These are phyloP conservation scores for Scaptomyza pallida DNA, from an alignment of 1,140 invertebrate species.

Conservation along the genomic window DNA sequence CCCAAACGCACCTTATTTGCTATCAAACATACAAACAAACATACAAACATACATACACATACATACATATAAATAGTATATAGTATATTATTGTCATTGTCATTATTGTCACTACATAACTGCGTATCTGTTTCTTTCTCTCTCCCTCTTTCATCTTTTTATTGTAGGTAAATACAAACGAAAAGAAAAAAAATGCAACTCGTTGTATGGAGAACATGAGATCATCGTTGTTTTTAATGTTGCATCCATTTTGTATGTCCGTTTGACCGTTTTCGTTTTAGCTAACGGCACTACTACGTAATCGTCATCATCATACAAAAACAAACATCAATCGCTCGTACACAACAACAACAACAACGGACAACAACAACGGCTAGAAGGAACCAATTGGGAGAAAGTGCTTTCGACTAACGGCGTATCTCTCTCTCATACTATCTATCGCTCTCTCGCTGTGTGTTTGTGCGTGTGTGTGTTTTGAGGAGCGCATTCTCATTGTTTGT, in stretches of 20 bases:
- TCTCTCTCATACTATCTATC: slow-evolving; percentile 1
- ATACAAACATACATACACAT: too few species aligned
- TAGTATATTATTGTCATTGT: slow-evolving; percentile 34
- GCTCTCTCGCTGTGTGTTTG: slow-evolving; percentile 1
- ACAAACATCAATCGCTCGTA: too few species aligned
- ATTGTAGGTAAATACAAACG: slow-evolving; percentile 68
- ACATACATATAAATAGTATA: slow-evolving; percentile 6
- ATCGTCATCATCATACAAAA: slow-evolving; percentile 14
- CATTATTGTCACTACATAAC: slow-evolving; percentile 51
- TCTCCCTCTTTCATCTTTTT: slow-evolving; percentile 25
- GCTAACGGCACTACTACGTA: slow-evolving; percentile 19
- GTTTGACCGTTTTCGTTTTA: slow-evolving; percentile 27
- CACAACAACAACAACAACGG: neutral
- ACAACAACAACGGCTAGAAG: slow-evolving; percentile 16
- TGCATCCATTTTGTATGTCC: slow-evolving; percentile 56
- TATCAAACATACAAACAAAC: too few species aligned
- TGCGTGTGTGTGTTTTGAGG: neutral
- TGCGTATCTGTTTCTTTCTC: slow-evolving; percentile 47
- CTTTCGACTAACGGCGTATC: slow-evolving; percentile 5
- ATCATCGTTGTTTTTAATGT: slow-evolving; percentile 56
- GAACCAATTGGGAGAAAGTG: slow-evolving; percentile 9
- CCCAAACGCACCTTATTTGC: too few species aligned
- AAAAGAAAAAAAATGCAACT: slow-evolving; percentile 21
- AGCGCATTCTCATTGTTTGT: slow-evolving; percentile 7
- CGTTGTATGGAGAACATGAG: slow-evolving; percentile 17